Percentiles rank a stretch among this genome's conserved stretches.
phyloP scores from a whole-genome alignment of 2,113 vertebrate genomes.

The Galemys pyrenaicus region DNA sequence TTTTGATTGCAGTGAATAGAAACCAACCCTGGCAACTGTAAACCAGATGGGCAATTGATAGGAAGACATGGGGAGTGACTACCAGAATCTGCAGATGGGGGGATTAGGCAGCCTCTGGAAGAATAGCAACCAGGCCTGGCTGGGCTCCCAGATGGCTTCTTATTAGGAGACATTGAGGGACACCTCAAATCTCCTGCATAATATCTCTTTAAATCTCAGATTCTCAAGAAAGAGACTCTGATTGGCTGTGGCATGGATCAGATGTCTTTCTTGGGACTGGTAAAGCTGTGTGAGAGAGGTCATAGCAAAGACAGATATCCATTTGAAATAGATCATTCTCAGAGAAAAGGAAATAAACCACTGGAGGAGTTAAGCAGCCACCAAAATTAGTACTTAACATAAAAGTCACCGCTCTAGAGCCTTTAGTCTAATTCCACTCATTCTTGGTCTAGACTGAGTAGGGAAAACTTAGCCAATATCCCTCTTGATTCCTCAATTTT shows the following conservation, averaged over 20 bases:
- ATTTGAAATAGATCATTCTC: background rate
- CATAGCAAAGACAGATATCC: background rate
- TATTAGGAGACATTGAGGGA: background rate
- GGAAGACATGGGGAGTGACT: background rate
- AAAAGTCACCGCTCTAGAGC: background rate
- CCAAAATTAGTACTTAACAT: background rate
- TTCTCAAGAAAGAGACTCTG: background rate
- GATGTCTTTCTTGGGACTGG: background rate
- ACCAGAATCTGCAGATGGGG: background rate
- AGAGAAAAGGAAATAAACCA: slow-evolving; percentile 8
- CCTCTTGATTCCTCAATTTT: background rate
- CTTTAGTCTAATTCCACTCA: background rate
- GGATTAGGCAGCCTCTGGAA: background rate
- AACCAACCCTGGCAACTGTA: background rate
- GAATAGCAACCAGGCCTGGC: background rate
- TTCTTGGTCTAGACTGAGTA: background rate
- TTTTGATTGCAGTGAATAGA: background rate
- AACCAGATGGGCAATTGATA: background rate
- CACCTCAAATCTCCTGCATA: background rate
- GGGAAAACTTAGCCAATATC: background rate
- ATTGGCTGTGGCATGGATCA: background rate
- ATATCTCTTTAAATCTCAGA: background rate
- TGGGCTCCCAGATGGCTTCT: background rate
- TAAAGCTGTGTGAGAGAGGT: background rate
- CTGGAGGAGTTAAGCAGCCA: background rate